These are phyloP conservation scores for Dynastes tityus DNA, from an alignment of 2,888 invertebrate species.

Conservation along the genomic window DNA sequence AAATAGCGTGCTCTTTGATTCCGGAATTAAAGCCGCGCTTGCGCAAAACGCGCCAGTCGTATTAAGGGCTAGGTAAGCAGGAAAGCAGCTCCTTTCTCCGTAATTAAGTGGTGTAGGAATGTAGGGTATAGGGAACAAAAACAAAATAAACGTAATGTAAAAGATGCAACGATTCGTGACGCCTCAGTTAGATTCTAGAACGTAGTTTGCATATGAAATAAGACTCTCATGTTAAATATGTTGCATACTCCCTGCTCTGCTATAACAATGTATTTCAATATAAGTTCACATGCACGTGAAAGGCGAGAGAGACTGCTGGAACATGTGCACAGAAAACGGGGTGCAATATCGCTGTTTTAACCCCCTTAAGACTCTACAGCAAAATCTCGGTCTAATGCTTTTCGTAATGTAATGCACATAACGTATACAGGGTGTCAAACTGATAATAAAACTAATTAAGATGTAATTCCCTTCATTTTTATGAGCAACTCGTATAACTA, in stretches of 20 bases:
- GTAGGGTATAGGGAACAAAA: constrained; percentile 37
- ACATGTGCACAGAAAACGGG: constrained; percentile 61
- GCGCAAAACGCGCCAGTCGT: constrained; percentile 36
- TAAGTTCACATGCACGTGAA: constrained; percentile 62
- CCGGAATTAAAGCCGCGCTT: constrained; percentile 12
- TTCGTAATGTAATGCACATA: constrained; percentile 61
- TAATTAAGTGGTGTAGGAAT: constrained; percentile 54
- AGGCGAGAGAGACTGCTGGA: constrained; percentile 61
- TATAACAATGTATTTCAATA: constrained; percentile 68
- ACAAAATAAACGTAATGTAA: constrained; percentile 52
- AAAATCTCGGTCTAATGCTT: constrained; percentile 62
- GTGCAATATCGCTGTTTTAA: constrained; percentile 40
- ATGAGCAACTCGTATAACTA: not conserved
- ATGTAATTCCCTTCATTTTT: not conserved
- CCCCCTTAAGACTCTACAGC: constrained; percentile 58
- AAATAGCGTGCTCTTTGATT: constrained; percentile 41
- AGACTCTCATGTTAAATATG: constrained; percentile 64
- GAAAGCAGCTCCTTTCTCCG: constrained; percentile 42
- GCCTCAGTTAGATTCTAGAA: constrained; percentile 53
- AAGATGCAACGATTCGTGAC: constrained; percentile 55
- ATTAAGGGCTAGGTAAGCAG: not conserved
- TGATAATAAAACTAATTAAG: no score
- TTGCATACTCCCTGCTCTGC: constrained; percentile 65
- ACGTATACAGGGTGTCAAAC: constrained; percentile 44
- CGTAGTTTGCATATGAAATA: constrained; percentile 63